Percentiles rank a stretch among this genome's conserved stretches.
phyloP scores from a whole-genome alignment of 2,113 vertebrate species.

The Garra rufa region DNA sequence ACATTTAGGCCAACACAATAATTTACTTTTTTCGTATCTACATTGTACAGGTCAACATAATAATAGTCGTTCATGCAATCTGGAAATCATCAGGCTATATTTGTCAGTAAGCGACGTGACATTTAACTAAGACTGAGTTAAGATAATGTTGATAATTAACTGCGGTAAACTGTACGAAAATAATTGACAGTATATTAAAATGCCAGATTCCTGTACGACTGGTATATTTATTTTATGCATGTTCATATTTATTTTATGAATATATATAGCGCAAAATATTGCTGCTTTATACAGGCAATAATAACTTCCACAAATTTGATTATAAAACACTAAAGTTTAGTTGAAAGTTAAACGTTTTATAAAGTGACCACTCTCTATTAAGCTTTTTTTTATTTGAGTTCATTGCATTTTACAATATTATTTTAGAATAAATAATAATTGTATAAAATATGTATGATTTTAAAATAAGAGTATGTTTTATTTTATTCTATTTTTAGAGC shows the following conservation, averaged over 20 bases:
- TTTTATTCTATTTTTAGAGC: neutral
- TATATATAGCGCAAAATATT: neutral
- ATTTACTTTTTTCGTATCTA: neutral
- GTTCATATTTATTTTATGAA: neutral
- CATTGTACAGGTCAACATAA: neutral
- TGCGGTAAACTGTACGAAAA: neutral
- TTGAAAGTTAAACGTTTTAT: neutral
- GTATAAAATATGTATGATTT: no score
- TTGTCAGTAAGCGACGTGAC: neutral
- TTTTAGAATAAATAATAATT: neutral
- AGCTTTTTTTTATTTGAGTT: neutral
- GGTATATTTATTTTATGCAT: neutral
- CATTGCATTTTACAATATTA: neutral
- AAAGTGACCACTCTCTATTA: neutral
- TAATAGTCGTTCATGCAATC: neutral
- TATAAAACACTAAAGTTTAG: neutral
- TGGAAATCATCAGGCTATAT: neutral
- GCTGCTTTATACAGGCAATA: neutral
- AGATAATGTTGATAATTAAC: neutral
- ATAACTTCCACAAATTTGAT: neutral
- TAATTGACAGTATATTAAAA: neutral
- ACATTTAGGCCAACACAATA: no score
- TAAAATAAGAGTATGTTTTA: neutral
- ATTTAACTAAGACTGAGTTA: neutral
- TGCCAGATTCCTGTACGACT: neutral